These are phyloP conservation scores for Frieseomelitta varia DNA, from an alignment of 1,140 invertebrate species.

Conservation along the genomic window DNA sequence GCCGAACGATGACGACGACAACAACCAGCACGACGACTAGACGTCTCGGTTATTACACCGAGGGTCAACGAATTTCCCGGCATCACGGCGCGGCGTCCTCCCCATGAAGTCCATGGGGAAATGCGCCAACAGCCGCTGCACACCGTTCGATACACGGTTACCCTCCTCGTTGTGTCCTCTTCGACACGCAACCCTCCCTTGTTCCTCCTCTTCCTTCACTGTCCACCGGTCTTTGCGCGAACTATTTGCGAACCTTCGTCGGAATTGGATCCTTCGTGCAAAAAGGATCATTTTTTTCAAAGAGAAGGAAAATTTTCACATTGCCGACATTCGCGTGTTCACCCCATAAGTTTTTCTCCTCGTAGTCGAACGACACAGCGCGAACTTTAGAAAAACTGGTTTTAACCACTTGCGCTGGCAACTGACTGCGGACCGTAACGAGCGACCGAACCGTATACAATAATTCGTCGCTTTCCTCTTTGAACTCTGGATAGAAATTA, in stretches of 20 bases:
- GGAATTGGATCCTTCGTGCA: not conserved
- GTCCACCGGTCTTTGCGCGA: not conserved
- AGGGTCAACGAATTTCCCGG: conserved; percentile 74
- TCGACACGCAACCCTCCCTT: not conserved
- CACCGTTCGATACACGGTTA: conserved; percentile 48
- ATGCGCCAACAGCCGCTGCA: conserved; percentile 46
- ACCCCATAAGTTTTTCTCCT: conserved; percentile 30
- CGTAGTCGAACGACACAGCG: conserved; percentile 30
- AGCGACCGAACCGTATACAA: no score
- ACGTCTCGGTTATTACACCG: conserved; percentile 62
- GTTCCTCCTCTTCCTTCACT: not conserved
- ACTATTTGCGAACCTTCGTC: conserved; percentile 49
- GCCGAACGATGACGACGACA: conserved; percentile 32
- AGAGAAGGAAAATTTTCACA: no score
- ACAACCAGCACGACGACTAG: conserved; percentile 53
- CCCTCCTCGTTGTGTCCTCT: not conserved
- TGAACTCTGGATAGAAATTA: no score
- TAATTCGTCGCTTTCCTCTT: no score
- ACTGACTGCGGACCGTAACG: no score
- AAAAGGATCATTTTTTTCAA: no score
- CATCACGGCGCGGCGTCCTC: conserved; percentile 38
- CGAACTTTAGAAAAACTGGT: not conserved
- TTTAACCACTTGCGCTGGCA: no score
- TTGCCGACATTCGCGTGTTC: no score
- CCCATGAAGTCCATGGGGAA: conserved; percentile 55